Base-by-base conservation (phyloP, 2,888 invertebrate genomes). In the Iselma pallidipennis region DNA sequence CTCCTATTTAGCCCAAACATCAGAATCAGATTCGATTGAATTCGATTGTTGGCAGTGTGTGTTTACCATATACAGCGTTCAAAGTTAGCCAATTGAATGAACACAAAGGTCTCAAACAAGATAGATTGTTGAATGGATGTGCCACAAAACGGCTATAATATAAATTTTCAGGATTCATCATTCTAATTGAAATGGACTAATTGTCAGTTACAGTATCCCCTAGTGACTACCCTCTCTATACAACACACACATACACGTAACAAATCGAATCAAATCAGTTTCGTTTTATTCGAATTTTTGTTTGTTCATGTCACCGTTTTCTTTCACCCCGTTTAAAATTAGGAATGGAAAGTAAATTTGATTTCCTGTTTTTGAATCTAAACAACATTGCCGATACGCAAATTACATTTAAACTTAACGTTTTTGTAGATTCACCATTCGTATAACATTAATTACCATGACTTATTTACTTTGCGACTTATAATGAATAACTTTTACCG, bases 321-420 rank as follows among this genome's bases (percentile, higher is more conserved):
- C 21, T 19, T 21, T 28, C 21, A 19, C n/a, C 16, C 29, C 9
- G 14, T 51, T 21, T n/a, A 26, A 51, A 51, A 51, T 51, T 51
- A 29, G 12, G 25, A 31, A 29, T 51, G 51, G 21, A 51, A 51
- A 51, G n/a, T 9, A 29, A 51, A 51, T 51, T 51, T 29, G 53
- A 59, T 54, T 28, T 45, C 59, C 42, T 37, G 50, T 37, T 21
- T 16, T 19, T 12, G 29, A 49, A 60, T 56, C 26, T 60, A 51
- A 60, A 60, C 50, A 59, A 50, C 54, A 26, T 55, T 55, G 54
- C 54, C 49, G 55, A 55, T 55, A 51, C 52, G 56, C 37, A 55
- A 55, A 60, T 60, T 60, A 56, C 25, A 28, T 21, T 19, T 19
- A 49, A 55, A 56, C 42, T 60, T 56, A 45, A 56, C 51, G 25